These are phyloP conservation scores for Chloromyia formosa DNA, from an alignment of 2,888 invertebrate species.

Conservation along the genomic window DNA sequence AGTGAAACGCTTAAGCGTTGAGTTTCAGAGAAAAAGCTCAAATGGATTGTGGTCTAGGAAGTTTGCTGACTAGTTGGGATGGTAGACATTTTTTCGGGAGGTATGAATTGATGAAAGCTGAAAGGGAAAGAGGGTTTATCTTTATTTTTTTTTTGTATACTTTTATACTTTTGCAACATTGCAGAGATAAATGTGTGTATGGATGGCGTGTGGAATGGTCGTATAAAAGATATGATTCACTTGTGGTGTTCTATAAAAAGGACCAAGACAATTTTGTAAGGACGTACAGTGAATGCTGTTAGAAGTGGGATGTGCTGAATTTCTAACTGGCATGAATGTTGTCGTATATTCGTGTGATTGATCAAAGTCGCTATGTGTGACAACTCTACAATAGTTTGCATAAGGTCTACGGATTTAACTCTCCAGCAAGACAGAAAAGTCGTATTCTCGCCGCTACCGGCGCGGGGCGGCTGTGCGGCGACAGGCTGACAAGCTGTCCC, in stretches of 20 bases:
- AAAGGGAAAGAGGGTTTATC: constrained; percentile 9
- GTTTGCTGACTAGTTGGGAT: background rate
- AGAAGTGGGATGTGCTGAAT: too few relatives aligned
- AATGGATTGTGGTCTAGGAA: constrained; percentile 32
- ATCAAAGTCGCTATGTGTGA: too few relatives aligned
- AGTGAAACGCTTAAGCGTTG: constrained; percentile 43
- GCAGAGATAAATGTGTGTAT: constrained; percentile 34
- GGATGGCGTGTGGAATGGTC: constrained; percentile 22
- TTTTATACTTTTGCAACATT: constrained; percentile 20
- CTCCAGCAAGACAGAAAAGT: too few relatives aligned
- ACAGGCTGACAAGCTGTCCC: too few relatives aligned
- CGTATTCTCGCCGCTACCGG: too few relatives aligned
- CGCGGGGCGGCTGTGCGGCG: too few relatives aligned
- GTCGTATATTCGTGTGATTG: too few relatives aligned
- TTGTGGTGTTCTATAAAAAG: constrained; percentile 23
- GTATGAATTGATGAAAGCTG: background rate
- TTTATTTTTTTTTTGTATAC: constrained; percentile 9
- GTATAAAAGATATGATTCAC: constrained; percentile 39
- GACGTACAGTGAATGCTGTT: background rate
- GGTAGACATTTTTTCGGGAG: background rate
- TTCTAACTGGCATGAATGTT: too few relatives aligned
- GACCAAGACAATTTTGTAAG: constrained; percentile 8
- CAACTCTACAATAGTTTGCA: too few relatives aligned
- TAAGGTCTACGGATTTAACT: too few relatives aligned
- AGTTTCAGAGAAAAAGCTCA: constrained; percentile 32